A percentile compares a stretch with the other conserved stretches of the same genome.
phyloP scores from a whole-genome alignment of 2,113 vertebrate species.

The Etia nguti region DNA sequence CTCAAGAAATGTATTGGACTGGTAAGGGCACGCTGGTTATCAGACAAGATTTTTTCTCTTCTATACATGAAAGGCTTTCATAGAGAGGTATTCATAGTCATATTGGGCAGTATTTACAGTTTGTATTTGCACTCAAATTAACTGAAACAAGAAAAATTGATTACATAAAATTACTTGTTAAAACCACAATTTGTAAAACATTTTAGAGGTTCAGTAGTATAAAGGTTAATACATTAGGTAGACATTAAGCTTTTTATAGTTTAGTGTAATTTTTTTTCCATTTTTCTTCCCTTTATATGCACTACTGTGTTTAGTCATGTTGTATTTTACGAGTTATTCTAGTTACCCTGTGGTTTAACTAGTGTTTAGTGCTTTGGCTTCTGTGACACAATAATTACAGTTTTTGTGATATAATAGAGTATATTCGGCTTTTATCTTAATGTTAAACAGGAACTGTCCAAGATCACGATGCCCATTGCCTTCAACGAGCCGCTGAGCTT shows the following conservation, averaged over 20 bases:
- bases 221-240: background rate
- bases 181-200: background rate
- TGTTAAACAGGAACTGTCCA: slow-evolving; percentile 86
- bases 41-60: background rate
- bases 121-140: background rate
- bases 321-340: background rate
- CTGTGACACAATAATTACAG: background rate
- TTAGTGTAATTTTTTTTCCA: background rate
- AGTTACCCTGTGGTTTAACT: background rate
- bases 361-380: background rate
- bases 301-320: background rate
- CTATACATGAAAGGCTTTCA: background rate
- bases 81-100: background rate
- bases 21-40: slow-evolving; percentile 72
- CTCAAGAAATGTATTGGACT: slow-evolving; percentile 95
- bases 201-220: background rate
- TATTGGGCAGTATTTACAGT: background rate
- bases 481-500: slow-evolving; percentile 98
- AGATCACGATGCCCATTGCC: slow-evolving; percentile 96
- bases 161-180: background rate
- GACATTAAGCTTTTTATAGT: background rate
- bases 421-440: background rate
- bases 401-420: background rate
- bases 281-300: background rate
- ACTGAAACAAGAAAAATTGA: background rate